Percentiles rank a stretch among this genome's conserved stretches.
These are phyloP conservation scores for Nettapus auritus DNA, from an alignment of 2,113 vertebrate genomes.

Conservation along the genomic window DNA sequence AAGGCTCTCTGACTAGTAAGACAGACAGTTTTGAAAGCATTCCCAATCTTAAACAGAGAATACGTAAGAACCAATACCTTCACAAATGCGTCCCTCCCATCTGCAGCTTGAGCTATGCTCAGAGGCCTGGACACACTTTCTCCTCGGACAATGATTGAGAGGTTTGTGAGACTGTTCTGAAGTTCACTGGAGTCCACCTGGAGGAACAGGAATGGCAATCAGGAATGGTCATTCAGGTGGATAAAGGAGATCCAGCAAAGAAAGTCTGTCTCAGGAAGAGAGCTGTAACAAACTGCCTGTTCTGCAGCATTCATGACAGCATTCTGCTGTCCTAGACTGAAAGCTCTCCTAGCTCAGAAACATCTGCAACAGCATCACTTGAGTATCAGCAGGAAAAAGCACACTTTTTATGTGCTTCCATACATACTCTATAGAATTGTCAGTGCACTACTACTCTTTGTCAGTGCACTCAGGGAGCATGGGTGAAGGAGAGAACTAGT, in stretches of 20 bases:
- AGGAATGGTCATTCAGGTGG: neutral
- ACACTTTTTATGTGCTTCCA: neutral
- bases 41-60: neutral
- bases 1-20: neutral
- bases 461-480: neutral
- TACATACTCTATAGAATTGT: neutral
- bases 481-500: neutral
- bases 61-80: constrained; percentile 79
- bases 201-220: neutral
- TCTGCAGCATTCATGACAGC: neutral
- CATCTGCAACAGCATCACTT: neutral
- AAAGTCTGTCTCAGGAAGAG: neutral
- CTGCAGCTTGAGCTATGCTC: constrained; percentile 84
- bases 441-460: too few species aligned
- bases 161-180: constrained; percentile 83
- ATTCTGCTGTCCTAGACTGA: neutral
- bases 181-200: constrained; percentile 86
- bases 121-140: constrained; percentile 88
- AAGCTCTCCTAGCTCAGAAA: neutral
- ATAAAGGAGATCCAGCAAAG: neutral
- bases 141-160: constrained; percentile 86
- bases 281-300: neutral
- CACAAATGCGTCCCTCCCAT: constrained; percentile 90
- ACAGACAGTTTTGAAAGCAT: neutral
- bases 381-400: neutral